Percentiles rank a stretch among this genome's conserved stretches.
phyloP scores from a whole-genome alignment of 2,113 vertebrate species.

The Brachyistius frenatus region DNA sequence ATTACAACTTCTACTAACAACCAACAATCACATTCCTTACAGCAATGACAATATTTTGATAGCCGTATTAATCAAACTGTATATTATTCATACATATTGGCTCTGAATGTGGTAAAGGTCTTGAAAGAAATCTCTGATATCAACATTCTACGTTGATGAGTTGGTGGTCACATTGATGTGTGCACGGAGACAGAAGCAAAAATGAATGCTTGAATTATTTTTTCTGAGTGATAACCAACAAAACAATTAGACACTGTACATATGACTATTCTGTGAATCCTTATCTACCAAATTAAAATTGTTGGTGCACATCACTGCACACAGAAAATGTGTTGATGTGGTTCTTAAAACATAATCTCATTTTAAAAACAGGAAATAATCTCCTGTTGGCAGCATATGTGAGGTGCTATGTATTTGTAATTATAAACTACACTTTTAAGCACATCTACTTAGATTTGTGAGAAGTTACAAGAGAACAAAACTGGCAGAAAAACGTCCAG shows the following conservation, averaged over 20 bases:
- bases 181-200: not conserved
- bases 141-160: not conserved
- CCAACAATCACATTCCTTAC: not conserved
- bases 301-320: constrained; percentile 24
- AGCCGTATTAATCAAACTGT: not conserved
- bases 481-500: not conserved
- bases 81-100: not conserved
- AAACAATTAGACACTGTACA: constrained; percentile 22
- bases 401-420: not conserved
- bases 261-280: constrained; percentile 17
- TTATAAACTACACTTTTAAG: constrained; percentile 1
- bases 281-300: constrained; percentile 53
- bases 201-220: constrained; percentile 6
- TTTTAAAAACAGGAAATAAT: constrained; percentile 8
- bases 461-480: not conserved
- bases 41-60: not conserved
- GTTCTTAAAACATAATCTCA: constrained; percentile 6
- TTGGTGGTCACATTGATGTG: not conserved
- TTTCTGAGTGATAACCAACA: constrained; percentile 8
- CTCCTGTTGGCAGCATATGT: constrained; percentile 6
- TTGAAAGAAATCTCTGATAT: not conserved
- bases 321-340: constrained; percentile 20
- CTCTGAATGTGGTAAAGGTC: not conserved
- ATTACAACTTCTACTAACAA: not conserved
- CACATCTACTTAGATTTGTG: not conserved